A percentile compares a stretch with the other conserved stretches of the same genome.
phyloP scores from a whole-genome alignment of 1,140 invertebrate genomes.

The Hycleus phaleratus region DNA sequence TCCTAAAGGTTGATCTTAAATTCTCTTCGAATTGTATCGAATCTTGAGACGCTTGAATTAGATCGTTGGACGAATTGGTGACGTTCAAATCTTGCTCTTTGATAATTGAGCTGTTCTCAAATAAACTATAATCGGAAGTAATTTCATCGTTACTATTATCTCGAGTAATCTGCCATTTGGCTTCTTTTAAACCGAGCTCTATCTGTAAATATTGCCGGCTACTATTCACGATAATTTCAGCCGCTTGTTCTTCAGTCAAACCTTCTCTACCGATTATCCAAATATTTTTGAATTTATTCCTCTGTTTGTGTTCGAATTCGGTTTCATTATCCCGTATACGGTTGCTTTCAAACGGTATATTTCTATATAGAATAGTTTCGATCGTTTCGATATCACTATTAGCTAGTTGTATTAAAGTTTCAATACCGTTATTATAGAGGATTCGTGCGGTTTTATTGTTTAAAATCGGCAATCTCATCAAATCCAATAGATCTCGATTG shows the following conservation, averaged over 20 bases:
- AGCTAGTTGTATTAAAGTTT: constrained; percentile 70
- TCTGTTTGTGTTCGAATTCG: constrained; percentile 55
- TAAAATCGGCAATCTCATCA: constrained; percentile 77
- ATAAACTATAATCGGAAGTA: constrained; percentile 19
- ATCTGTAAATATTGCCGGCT: constrained; percentile 62
- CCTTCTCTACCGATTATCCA: constrained; percentile 78
- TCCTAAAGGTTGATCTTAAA: too few species aligned
- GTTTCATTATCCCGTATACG: constrained; percentile 66
- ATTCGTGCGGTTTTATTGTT: constrained; percentile 79
- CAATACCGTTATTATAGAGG: constrained; percentile 78
- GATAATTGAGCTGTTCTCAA: constrained; percentile 17
- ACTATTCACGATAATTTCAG: constrained; percentile 69
- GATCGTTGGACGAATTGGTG: not conserved
- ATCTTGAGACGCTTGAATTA: too few species aligned
- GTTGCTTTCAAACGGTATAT: constrained; percentile 75
- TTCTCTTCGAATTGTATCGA: not conserved
- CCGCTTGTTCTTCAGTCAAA: constrained; percentile 75
- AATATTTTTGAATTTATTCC: constrained; percentile 61
- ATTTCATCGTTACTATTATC: not conserved
- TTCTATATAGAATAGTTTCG: constrained; percentile 69
- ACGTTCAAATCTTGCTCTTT: not conserved
- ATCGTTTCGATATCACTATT: constrained; percentile 58
- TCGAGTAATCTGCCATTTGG: constrained; percentile 45
- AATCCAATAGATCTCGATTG: constrained; percentile 82
- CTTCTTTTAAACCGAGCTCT: constrained; percentile 53